Evolutionary conservation across 2,797 vertebrate species (phyloP).

Genomic region (Mormyrops boulengeri): DNA sequence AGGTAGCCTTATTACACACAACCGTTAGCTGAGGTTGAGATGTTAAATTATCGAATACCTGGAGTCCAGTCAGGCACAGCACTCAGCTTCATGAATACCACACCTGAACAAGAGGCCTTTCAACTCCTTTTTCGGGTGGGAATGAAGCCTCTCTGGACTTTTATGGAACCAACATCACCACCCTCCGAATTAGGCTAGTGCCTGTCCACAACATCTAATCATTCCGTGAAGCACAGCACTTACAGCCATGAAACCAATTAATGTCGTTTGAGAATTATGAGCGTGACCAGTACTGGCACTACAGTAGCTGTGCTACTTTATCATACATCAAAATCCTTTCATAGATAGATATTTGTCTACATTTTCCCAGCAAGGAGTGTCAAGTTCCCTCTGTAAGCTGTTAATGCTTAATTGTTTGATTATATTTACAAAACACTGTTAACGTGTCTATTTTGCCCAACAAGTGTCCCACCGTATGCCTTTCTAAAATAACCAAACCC

Average conservation of each 20-base stretch:
- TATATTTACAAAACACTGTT: background rate
- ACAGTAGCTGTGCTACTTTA: background rate
- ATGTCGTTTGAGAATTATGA: background rate
- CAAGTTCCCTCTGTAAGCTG: background rate
- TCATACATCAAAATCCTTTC: background rate
- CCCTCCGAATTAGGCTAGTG: background rate
- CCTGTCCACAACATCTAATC: background rate
- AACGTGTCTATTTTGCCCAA: background rate
- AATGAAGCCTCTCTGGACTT: constrained; percentile 47
- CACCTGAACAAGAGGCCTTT: constrained; percentile 67
- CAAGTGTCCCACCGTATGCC: background rate
- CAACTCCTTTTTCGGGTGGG: constrained; percentile 62
- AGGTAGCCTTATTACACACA: constrained; percentile 63
- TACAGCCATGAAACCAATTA: background rate
- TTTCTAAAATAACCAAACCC: background rate
- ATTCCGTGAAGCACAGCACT: background rate
- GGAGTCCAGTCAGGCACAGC: constrained; percentile 67
- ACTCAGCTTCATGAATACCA: constrained; percentile 64
- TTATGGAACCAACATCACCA: constrained; percentile 22
- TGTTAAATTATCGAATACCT: constrained; percentile 60
- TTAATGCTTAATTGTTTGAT: constrained; percentile 1
- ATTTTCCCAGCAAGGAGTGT: background rate
- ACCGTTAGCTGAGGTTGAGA: constrained; percentile 52
- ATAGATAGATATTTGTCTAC: background rate
- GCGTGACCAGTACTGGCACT: background rate